phyloP scores from a whole-genome alignment of 2,113 vertebrate genomes.

The Muntiacus muntjak region DNA sequence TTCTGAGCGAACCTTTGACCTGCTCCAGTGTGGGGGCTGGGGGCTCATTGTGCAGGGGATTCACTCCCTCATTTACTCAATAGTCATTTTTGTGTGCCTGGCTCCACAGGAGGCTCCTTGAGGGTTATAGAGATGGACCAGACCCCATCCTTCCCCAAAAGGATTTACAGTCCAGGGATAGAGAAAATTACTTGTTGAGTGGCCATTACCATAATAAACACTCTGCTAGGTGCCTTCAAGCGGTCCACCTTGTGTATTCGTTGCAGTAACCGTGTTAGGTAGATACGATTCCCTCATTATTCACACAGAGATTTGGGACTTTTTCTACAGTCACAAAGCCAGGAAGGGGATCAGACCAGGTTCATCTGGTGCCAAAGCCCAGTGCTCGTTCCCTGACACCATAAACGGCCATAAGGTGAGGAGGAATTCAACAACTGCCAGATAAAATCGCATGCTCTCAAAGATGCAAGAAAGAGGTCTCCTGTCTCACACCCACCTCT shows the following conservation, averaged over 20 bases:
- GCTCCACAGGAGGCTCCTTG: neutral
- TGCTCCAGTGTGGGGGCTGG: neutral
- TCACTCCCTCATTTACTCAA: neutral
- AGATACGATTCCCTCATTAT: neutral
- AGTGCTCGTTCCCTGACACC: neutral
- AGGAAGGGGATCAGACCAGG: neutral
- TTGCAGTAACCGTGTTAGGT: neutral
- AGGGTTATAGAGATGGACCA: neutral
- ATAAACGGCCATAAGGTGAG: neutral
- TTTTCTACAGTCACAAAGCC: neutral
- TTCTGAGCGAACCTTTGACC: neutral
- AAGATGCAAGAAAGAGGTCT: slow-evolving; percentile 28
- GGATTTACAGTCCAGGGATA: neutral
- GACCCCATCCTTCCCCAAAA: neutral
- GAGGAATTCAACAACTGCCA: neutral
- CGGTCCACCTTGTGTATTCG: neutral
- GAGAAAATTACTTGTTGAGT: neutral
- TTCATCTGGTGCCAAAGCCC: neutral
- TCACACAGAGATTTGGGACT: neutral
- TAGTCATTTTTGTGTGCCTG: neutral
- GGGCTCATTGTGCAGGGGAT: neutral
- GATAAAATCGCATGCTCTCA: neutral
- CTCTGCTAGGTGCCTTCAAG: neutral
- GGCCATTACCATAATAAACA: neutral
- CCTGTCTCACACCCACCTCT: slow-evolving; percentile 2